A percentile compares a stretch with the other conserved stretches of the same genome.
Evolutionary conservation across 2,888 invertebrate genomes (phyloP).

Genomic region (Spodoptera exigua): DNA sequence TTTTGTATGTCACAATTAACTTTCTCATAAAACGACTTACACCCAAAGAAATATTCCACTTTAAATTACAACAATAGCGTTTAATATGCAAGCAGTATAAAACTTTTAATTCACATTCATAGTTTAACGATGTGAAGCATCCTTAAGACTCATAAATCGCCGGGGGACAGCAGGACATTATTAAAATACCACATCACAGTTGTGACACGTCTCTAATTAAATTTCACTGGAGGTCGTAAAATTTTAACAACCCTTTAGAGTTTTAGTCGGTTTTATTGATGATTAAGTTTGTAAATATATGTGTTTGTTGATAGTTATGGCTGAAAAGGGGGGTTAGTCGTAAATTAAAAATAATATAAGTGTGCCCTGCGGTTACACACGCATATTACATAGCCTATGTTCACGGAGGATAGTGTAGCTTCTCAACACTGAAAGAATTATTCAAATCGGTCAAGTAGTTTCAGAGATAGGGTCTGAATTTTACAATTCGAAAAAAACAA

Average conservation of each 20-base stretch:
- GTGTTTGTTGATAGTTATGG: not conserved
- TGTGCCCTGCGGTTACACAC: too few relatives aligned
- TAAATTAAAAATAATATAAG: too few relatives aligned
- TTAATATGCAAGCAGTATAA: slow-evolving; percentile 65
- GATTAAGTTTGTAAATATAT: slow-evolving; percentile 57
- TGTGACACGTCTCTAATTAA: slow-evolving; percentile 82
- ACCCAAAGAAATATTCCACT: too few relatives aligned
- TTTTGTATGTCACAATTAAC: too few relatives aligned
- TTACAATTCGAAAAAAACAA: too few relatives aligned
- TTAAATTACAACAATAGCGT: too few relatives aligned
- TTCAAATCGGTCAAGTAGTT: too few relatives aligned
- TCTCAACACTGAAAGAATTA: too few relatives aligned
- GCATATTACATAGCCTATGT: too few relatives aligned
- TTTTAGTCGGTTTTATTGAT: slow-evolving; percentile 74
- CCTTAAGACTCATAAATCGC: slow-evolving; percentile 76
- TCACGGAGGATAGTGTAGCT: too few relatives aligned
- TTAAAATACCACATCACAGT: slow-evolving; percentile 82
- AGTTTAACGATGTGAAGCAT: slow-evolving; percentile 71
- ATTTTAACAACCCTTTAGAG: slow-evolving; percentile 80
- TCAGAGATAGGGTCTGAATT: too few relatives aligned
- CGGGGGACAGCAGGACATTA: slow-evolving; percentile 77
- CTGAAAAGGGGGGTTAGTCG: slow-evolving; percentile 18
- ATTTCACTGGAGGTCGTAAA: slow-evolving; percentile 84
- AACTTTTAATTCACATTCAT: slow-evolving; percentile 71
- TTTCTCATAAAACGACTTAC: too few relatives aligned